Evolutionary conservation across 23 tunicate species (phyloP), one percentile per base, ranked within the genome.

Genomic region (Diplosoma virens): DNA sequence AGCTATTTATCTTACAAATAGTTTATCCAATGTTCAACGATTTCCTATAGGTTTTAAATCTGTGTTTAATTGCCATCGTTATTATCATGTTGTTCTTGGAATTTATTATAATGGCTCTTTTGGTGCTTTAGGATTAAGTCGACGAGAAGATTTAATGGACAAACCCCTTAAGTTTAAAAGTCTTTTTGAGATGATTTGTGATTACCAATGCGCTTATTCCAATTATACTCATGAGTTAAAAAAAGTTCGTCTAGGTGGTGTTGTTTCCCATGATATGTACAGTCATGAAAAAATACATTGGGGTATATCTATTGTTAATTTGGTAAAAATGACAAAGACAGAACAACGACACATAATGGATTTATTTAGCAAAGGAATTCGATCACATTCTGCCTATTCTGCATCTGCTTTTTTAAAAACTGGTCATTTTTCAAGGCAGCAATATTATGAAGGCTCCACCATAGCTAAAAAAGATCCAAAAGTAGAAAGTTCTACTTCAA

Each of bases 21-120:
- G 72, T 24, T 28, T 93, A 0, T 25, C 84, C 11, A 86, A 69
- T 59, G 81, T 93, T 22, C 82, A 81, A 31, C 84, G 98, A 6
- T 93, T 93, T 76, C 98, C 98, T 17, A 85, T 93, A 34, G 93
- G 93, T 20, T 93, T 93, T 41, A 93, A 93, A 76, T 93, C 98
- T 18, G 68, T 76, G 30, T 83, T 71, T 54, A 82, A 93, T 60
- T 93, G 98, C 17, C 85, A 77, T 37, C 61, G 78, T 47, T 86
- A 75, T 36, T 93, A 93, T 52, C 98, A 93, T 66, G 84, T 93
- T 54, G 98, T 93, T n/a, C 67, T 93, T 59, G 98, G 98, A 16
- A 46, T 93, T 9, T 68, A 32, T 37, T 71, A 79, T 37, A 71
- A 71, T 41, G 93, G 98, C 25, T 36, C 59, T 27, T 86, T 73